Percentiles rank a stretch among this genome's conserved stretches.
These are phyloP conservation scores for Esox masquinongy DNA, from an alignment of 2,797 vertebrate species.

Conservation along the genomic window DNA sequence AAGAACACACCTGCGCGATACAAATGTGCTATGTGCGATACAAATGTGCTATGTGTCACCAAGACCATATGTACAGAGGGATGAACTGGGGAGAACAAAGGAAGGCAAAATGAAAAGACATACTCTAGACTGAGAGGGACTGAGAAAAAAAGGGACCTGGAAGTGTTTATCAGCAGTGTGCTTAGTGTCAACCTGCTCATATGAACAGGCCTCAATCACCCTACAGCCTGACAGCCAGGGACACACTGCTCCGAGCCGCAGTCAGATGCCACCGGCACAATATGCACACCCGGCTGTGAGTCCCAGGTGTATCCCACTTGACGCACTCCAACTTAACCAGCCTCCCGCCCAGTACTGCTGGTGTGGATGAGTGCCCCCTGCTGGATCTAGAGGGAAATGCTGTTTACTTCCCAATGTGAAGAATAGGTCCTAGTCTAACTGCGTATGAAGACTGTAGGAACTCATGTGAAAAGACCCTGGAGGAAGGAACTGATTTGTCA, in stretches of 20 bases:
- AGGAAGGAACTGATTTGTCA: not conserved
- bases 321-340: not conserved
- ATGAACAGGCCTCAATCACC: not conserved
- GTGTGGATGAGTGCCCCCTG: slow-evolving; percentile 39
- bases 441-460: not conserved
- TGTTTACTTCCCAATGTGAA: not conserved
- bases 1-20: not conserved
- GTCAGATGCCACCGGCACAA: not conserved
- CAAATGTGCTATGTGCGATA: not conserved
- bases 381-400: slow-evolving; percentile 38
- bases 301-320: slow-evolving; percentile 1
- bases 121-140: not conserved
- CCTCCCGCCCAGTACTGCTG: not conserved
- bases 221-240: not conserved
- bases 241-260: not conserved
- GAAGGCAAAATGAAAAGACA: not conserved
- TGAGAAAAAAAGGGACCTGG: not conserved
- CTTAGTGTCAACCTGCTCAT: slow-evolving; percentile 2
- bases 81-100: not conserved
- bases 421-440: not conserved
- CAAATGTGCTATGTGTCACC: not conserved
- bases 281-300: not conserved
- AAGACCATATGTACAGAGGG: not conserved
- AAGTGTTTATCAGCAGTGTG: not conserved
- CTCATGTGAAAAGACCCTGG: not conserved